These are phyloP conservation scores for Ophion obscuratus DNA, from an alignment of 2,888 invertebrate genomes.

Conservation along the genomic window DNA sequence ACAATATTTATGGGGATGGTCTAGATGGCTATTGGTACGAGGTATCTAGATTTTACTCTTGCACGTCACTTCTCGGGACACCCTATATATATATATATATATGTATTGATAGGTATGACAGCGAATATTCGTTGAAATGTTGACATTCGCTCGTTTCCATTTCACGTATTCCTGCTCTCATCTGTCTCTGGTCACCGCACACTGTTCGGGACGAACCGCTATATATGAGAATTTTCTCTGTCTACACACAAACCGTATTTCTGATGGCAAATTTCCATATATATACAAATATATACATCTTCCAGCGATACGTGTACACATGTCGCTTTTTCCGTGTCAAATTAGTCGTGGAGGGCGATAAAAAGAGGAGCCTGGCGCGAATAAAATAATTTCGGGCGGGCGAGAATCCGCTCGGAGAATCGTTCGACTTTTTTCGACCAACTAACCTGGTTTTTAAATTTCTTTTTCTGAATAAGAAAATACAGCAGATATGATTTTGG, in stretches of 20 bases:
- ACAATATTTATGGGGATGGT: neutral
- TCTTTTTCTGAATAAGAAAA: neutral
- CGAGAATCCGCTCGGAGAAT: neutral
- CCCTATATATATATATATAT: conserved; percentile 2
- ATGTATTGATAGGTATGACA: conserved; percentile 45
- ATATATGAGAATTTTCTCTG: conserved; percentile 45
- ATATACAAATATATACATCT: conserved; percentile 27
- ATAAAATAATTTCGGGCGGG: neutral
- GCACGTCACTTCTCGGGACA: neutral
- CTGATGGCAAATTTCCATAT: conserved; percentile 37
- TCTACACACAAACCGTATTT: conserved; percentile 26
- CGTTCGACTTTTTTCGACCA: neutral
- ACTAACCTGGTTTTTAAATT: neutral
- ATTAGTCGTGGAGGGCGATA: neutral
- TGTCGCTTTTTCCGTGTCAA: conserved; percentile 23
- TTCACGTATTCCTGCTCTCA: conserved; percentile 31
- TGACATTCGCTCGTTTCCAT: conserved; percentile 62
- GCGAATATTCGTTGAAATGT: conserved; percentile 60
- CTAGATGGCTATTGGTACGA: neutral
- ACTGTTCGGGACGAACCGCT: conserved; percentile 50
- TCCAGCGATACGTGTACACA: neutral
- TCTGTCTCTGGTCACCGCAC: conserved; percentile 55
- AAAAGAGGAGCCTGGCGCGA: neutral
- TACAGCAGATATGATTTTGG: neutral
- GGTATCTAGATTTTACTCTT: neutral